Evolutionary conservation across 2,113 vertebrate species (phyloP), one percentile per base, ranked within the genome.

Genomic region (Collichthys lucidus): DNA sequence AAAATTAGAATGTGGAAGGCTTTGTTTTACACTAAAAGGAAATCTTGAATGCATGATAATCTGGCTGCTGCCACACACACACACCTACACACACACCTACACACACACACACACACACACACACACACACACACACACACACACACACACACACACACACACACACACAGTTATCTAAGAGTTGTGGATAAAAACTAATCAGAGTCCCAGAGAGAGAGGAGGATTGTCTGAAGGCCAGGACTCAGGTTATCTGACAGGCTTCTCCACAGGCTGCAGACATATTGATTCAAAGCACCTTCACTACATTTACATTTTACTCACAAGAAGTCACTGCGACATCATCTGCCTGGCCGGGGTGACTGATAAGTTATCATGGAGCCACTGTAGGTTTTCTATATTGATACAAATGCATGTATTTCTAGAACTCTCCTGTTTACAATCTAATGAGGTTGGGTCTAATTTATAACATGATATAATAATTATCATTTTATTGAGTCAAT

Each of bases 151-250:
- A 56, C 53, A 56, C 22, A 14, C 22, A 5, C 53, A 56, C 12
- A 24, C 22, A 57, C 56, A 29, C 22, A 5, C 2, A 24, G 22
- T 57, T 29, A 67, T n/a, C 65, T 7, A 24, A 12, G 65, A 67
- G 65, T 52, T 67, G 31, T 70, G 67, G 67, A 35, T 70, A 10
- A 70, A 69, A 56, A 70, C 29, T 68, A 68, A 68, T 52, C 65
- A 35, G 66, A n/a, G 47, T 53, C 31, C 15, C 73, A 56, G 22
- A 42, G 74, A 69, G 72, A 46, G 49, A 24, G 22, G 55, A 42
- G 35, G 74, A 65, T 1, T 65, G 61, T 56, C 26, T 75, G 35
- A 56, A 57, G 24, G 24, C 35, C 16, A 65, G 22, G 52, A 53
- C 59, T 74, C 19, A 22, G 57, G 44, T 62, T 60, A 31, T 73